phyloP scores from a whole-genome alignment of 2,888 invertebrate species.

The Drosophila longiperda region DNA sequence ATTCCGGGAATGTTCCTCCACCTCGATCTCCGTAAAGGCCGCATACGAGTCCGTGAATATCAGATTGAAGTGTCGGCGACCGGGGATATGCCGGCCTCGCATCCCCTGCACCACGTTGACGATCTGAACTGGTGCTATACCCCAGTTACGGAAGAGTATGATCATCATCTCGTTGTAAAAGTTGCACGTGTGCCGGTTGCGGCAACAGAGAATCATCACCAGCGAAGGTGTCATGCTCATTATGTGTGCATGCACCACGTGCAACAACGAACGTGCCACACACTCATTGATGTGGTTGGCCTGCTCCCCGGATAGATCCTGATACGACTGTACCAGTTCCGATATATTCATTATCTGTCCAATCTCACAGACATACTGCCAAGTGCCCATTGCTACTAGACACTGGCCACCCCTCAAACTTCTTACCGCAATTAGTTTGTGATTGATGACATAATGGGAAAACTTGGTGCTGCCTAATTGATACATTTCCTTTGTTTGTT shows the following conservation, averaged over 20 bases:
- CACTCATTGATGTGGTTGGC: constrained; percentile 61
- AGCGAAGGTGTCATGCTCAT: constrained; percentile 65
- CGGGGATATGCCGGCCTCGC: constrained; percentile 26
- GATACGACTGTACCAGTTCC: constrained; percentile 55
- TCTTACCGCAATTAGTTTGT: background rate
- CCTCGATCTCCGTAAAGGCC: constrained; percentile 70
- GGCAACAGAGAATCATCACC: constrained; percentile 68
- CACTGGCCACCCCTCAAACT: background rate
- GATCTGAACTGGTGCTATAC: constrained; percentile 66
- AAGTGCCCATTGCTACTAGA: constrained; percentile 7
- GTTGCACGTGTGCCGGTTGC: constrained; percentile 56
- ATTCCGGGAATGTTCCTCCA: constrained; percentile 58
- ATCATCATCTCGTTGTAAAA: constrained; percentile 75
- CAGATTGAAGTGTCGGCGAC: constrained; percentile 62
- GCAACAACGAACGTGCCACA: constrained; percentile 66
- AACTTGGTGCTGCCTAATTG: background rate
- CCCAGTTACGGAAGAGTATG: constrained; percentile 63
- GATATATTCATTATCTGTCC: constrained; percentile 65
- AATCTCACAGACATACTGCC: background rate
- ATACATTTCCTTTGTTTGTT: background rate
- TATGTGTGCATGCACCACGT: constrained; percentile 68
- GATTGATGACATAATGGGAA: constrained; percentile 2
- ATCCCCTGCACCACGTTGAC: constrained; percentile 49
- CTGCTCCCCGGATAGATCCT: constrained; percentile 62
- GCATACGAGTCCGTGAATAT: constrained; percentile 77